phyloP scores from a whole-genome alignment of 1,140 invertebrate species.

The Heliothis subflexa region DNA sequence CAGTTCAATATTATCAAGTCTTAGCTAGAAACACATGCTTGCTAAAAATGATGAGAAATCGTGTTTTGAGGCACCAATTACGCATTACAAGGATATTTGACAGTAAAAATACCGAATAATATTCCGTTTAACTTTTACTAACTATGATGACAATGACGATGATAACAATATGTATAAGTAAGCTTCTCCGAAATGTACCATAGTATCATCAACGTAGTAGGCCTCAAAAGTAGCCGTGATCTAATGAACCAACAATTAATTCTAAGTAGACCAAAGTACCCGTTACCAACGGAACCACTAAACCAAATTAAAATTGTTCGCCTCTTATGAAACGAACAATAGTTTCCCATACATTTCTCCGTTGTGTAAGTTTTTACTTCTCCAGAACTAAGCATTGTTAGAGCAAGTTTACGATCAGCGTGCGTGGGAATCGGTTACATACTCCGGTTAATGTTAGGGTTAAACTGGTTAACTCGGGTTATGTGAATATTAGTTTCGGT shows the following conservation, averaged over 20 bases:
- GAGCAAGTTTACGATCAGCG: slow-evolving; percentile 10
- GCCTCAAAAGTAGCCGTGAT: too few species aligned
- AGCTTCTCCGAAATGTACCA: too few species aligned
- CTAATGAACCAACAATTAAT: background rate
- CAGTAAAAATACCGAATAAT: too few species aligned
- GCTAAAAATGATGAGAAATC: too few species aligned
- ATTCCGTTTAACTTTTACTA: too few species aligned
- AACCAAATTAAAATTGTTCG: slow-evolving; percentile 31
- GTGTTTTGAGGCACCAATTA: too few species aligned
- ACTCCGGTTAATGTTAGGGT: slow-evolving; percentile 13
- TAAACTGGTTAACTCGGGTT: slow-evolving; percentile 3
- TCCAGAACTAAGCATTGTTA: slow-evolving; percentile 10
- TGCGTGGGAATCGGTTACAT: slow-evolving; percentile 8
- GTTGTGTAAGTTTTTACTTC: slow-evolving; percentile 30
- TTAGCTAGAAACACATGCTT: too few species aligned
- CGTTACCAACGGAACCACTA: slow-evolving; percentile 36
- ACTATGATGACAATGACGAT: too few species aligned
- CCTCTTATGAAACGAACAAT: slow-evolving; percentile 41
- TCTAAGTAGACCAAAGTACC: background rate
- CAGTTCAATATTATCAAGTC: too few species aligned
- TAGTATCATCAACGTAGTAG: too few species aligned
- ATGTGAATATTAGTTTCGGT: slow-evolving; percentile 10
- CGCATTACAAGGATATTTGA: too few species aligned
- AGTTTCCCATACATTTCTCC: slow-evolving; percentile 37
- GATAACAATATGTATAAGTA: too few species aligned